Conservation (phyloP, 2,888 invertebrate species). For the Sabatieria punctata region DNA sequence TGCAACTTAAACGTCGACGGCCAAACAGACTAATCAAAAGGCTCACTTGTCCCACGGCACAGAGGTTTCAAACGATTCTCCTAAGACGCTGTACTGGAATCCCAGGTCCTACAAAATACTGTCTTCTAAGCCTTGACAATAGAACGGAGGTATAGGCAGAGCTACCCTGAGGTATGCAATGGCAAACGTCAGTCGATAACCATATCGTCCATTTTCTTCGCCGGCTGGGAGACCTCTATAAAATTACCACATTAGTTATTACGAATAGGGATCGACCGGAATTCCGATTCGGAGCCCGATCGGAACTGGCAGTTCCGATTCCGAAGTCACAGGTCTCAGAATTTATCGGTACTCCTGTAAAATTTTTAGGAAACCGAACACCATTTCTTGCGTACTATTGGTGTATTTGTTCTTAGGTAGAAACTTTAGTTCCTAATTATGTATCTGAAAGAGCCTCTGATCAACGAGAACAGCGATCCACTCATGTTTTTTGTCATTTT, state of each 20-base stretch:
- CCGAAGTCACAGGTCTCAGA: no score
- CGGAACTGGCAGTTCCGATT: no score
- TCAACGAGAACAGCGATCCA: no score
- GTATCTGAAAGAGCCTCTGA: no score
- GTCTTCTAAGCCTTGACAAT: no score
- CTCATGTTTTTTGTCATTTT: no score
- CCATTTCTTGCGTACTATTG: no score
- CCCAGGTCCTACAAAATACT: conserved; percentile 57
- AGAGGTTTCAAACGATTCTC: conserved; percentile 96
- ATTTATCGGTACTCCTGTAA: no score
- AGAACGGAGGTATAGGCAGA: conserved; percentile 12
- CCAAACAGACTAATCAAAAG: conserved; percentile 2
- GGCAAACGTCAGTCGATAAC: conserved; percentile 88
- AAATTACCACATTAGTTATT: conserved; percentile 3
- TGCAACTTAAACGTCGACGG: neutral
- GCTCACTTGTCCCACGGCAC: conserved; percentile 68
- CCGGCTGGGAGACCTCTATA: conserved; percentile 71
- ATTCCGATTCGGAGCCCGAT: no score
- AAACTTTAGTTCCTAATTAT: no score
- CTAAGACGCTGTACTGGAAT: conserved; percentile 64
- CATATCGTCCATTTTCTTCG: conserved; percentile 77
- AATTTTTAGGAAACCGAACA: no score
- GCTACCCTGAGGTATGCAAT: conserved; percentile 88
- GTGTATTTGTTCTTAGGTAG: no score
- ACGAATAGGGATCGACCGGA: neutral